Conservation (phyloP, 1,140 invertebrate species). For the Calosoma granatense region DNA sequence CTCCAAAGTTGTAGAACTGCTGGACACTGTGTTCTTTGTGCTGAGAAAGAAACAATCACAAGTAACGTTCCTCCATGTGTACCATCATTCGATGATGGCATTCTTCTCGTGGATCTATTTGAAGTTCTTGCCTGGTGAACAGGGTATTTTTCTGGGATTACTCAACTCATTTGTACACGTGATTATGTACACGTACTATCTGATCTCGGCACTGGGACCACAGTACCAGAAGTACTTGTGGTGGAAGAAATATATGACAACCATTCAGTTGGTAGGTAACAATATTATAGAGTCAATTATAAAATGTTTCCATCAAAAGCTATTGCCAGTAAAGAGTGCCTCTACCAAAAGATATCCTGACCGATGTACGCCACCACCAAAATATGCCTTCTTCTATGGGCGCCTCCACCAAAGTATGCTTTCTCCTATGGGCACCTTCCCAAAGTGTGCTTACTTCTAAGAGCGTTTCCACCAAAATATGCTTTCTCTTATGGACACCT, state of each 20-base stretch:
- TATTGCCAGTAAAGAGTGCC: background rate
- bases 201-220: constrained; percentile 58
- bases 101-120: constrained; percentile 44
- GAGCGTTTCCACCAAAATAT: too few relatives aligned
- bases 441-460: too few relatives aligned
- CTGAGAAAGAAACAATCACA: constrained; percentile 65
- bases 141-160: constrained; percentile 47
- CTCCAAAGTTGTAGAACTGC: constrained; percentile 49
- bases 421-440: too few relatives aligned
- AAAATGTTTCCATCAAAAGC: constrained; percentile 10
- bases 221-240: constrained; percentile 59
- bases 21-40: constrained; percentile 76
- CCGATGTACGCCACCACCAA: too few relatives aligned
- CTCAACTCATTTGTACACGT: constrained; percentile 66
- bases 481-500: too few relatives aligned
- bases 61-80: constrained; percentile 62
- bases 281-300: too few relatives aligned
- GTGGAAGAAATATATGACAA: constrained; percentile 76
- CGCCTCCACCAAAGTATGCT: too few relatives aligned
- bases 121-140: constrained; percentile 46
- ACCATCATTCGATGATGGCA: constrained; percentile 55
- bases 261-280: constrained; percentile 54
- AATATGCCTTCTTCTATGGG: too few relatives aligned
- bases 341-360: background rate
- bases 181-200: constrained; percentile 68